Evolutionary conservation across 2,113 vertebrate species (phyloP).

Genomic region (Porphyrio hochstetteri): DNA sequence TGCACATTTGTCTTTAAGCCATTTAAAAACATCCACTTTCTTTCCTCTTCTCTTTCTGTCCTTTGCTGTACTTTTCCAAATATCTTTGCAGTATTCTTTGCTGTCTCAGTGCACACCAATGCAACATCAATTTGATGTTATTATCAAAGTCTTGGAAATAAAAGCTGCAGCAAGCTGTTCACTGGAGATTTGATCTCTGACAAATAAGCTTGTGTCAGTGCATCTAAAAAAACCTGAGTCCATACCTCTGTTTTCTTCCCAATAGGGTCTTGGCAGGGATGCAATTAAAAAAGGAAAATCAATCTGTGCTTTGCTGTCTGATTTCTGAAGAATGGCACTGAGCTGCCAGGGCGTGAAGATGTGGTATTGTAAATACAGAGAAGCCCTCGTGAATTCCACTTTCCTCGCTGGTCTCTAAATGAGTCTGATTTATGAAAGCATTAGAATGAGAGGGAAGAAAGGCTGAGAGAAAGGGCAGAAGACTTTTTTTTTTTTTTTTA

Average conservation of each 20-base stretch:
- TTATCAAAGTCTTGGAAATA: constrained; percentile 59
- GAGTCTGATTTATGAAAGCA: constrained; percentile 38
- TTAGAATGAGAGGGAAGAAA: constrained; percentile 1
- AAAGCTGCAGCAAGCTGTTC: constrained; percentile 38
- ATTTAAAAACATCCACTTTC: not conserved
- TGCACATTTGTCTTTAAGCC: constrained; percentile 3
- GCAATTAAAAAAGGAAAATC: constrained; percentile 65
- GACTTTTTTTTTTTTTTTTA: not conserved
- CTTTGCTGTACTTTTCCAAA: constrained; percentile 25
- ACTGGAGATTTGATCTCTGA: constrained; percentile 60
- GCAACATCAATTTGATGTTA: constrained; percentile 53
- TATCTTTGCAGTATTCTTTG: constrained; percentile 18
- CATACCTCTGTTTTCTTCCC: constrained; percentile 28
- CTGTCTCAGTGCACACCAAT: constrained; percentile 30
- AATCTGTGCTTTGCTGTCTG: constrained; percentile 51
- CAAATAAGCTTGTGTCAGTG: constrained; percentile 47
- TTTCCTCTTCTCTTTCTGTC: not conserved
- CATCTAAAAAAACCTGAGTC: constrained; percentile 12
- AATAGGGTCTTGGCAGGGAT: constrained; percentile 25
- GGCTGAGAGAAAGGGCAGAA: not conserved
- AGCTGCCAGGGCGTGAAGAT: not conserved
- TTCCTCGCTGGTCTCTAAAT: not conserved
- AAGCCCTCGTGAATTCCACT: not conserved
- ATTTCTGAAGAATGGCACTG: constrained; percentile 34
- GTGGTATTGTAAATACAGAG: constrained; percentile 21